Base-by-base conservation (phyloP, 23 tunicate species). In the Diplosoma virens region DNA sequence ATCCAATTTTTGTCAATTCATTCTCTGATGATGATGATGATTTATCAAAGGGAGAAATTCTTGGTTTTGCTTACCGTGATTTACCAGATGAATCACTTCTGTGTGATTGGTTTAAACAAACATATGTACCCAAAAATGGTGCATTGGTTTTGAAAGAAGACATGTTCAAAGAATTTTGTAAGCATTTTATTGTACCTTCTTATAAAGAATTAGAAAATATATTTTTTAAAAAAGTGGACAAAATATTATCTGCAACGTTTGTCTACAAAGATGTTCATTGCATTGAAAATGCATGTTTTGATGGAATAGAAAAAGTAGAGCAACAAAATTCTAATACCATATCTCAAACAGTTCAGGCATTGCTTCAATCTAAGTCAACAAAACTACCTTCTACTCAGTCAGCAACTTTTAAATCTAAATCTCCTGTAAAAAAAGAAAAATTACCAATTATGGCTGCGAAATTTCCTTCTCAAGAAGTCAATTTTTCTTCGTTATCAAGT, bases 121-220 rank as follows among this genome's bases (percentile, higher is more conserved):
- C 28, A 7, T 61, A 27, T 61, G 9, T 7, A 61, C 7, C 35
- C 30, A 29, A 27, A 6, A 27, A 9, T 61, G 69, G 30, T 27
- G 69, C n/a, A 5, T 34, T 61, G 28, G 69, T 61, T 61, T 61
- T 61, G 18, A 67, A 67, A 36, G 52, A 67, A 34, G 74, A 67
- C 21, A 16, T 67, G 50, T 67, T 67, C 23, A 22, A 35, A 37
- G 29, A 36, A 34, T 67, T 67, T 67, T 34, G 50, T 34, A 21
- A 35, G 17, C 26, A 67, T 22, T 67, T 67, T 25, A n/a, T 34
- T 3, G 23, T 28, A 3, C 74, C 74, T 16, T 2, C 23, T 2
- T 67, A 67, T 21, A 3, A 3, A 3, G 52, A 35, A 36, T 26
- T 67, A 9, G 27, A 67, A 61, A 29, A 26, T 27, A 14, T 61